These are phyloP conservation scores for Odontomachus brunneus DNA, from an alignment of 1,140 invertebrate genomes.

Conservation along the genomic window DNA sequence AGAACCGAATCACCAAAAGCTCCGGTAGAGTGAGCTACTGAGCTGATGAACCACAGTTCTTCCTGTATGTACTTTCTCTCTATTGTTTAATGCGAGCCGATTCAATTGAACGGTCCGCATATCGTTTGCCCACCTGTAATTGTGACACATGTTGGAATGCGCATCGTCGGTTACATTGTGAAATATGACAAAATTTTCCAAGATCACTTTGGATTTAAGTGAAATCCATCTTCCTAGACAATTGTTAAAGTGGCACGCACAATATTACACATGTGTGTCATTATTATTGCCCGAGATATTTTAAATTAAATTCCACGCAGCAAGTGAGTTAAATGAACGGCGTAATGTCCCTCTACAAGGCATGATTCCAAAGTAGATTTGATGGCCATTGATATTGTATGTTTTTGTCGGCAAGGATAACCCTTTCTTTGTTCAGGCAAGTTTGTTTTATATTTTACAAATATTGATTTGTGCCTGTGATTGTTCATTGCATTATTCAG, in stretches of 20 bases:
- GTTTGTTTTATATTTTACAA: constrained; percentile 35
- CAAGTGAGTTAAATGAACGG: constrained; percentile 46
- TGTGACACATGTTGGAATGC: no score
- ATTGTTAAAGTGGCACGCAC: neutral
- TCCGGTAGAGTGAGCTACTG: no score
- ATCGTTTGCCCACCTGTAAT: no score
- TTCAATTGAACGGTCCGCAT: no score
- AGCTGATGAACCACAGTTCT: no score
- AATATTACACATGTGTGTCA: neutral
- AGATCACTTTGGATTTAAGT: neutral
- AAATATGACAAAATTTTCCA: neutral
- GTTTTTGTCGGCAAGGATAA: constrained; percentile 26
- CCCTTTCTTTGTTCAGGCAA: constrained; percentile 44
- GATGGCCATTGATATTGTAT: constrained; percentile 18
- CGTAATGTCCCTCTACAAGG: neutral
- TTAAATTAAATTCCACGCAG: constrained; percentile 6
- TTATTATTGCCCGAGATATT: neutral
- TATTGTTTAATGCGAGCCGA: no score
- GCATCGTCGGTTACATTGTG: neutral
- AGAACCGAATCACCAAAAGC: no score
- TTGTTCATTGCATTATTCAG: neutral
- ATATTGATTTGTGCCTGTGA: constrained; percentile 7
- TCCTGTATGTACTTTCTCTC: no score
- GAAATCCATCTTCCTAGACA: neutral
- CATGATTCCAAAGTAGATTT: constrained; percentile 37